Percentiles rank a stretch among this genome's conserved stretches.
Evolutionary conservation across 2,888 invertebrate genomes (phyloP).

Genomic region (Aelia acuminata): DNA sequence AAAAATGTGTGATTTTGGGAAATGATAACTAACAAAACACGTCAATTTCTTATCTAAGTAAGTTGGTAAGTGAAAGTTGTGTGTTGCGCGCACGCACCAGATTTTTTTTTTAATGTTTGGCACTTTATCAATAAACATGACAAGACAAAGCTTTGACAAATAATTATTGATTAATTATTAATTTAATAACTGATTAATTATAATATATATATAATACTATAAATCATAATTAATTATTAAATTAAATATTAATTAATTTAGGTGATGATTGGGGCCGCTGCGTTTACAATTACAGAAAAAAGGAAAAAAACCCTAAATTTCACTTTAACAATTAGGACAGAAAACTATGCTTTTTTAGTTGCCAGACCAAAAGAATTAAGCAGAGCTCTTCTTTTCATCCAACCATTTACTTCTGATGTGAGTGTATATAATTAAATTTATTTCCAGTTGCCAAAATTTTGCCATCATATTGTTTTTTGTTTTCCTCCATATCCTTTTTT

Average conservation of each 20-base stretch:
- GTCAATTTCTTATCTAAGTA: too few relatives aligned
- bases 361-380: conserved; percentile 85
- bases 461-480: not conserved
- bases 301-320: conserved; percentile 78
- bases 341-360: conserved; percentile 84
- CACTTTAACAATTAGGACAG: conserved; percentile 83
- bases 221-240: too few relatives aligned
- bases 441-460: not conserved
- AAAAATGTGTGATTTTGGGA: too few relatives aligned
- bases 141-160: too few relatives aligned
- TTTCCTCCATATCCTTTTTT: not conserved
- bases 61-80: too few relatives aligned
- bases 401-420: conserved; percentile 79
- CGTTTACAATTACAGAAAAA: conserved; percentile 74
- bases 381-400: conserved; percentile 84
- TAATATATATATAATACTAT: too few relatives aligned
- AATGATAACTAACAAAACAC: too few relatives aligned
- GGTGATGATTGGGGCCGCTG: conserved; percentile 75
- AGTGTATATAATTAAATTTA: conserved; percentile 57
- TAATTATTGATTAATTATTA: too few relatives aligned
- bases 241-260: conserved; percentile 61
- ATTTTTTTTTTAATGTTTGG: too few relatives aligned
- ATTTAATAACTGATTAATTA: too few relatives aligned
- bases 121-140: too few relatives aligned
- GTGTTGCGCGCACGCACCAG: too few relatives aligned